Percentiles rank a stretch among this genome's conserved stretches.
Evolutionary conservation across 1,140 invertebrate genomes (phyloP).

Genomic region (Atta cephalotes): DNA sequence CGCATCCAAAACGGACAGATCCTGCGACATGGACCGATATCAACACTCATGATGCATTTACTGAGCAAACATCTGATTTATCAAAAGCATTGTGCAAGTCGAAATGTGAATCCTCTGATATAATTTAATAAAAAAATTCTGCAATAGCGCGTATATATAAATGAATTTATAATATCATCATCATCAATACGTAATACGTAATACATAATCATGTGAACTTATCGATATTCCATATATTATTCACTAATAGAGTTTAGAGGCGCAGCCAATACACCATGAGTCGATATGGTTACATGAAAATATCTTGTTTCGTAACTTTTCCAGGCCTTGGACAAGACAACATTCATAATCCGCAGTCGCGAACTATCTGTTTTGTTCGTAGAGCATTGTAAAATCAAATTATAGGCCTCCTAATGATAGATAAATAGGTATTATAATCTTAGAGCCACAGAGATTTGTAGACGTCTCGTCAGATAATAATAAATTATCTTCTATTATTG

Average conservation of each 20-base stretch:
- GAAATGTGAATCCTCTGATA: neutral
- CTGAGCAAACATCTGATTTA: neutral
- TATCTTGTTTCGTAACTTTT: slow-evolving; percentile 67
- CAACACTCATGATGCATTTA: slow-evolving; percentile 40
- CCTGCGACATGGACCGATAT: neutral
- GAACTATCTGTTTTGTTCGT: slow-evolving; percentile 54
- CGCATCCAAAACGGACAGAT: slow-evolving; percentile 32
- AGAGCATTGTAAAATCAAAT: slow-evolving; percentile 72
- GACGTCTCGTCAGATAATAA: slow-evolving; percentile 39
- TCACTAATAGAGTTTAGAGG: neutral
- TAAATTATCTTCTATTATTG: slow-evolving; percentile 5
- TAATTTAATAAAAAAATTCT: slow-evolving; percentile 29
- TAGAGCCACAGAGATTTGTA: slow-evolving; percentile 67
- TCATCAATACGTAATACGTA: neutral
- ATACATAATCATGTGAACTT: neutral
- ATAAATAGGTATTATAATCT: slow-evolving; percentile 73
- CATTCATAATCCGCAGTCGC: slow-evolving; percentile 42
- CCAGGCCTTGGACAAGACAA: slow-evolving; percentile 60
- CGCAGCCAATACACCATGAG: slow-evolving; percentile 64
- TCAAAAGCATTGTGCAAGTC: neutral
- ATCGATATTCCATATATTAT: slow-evolving; percentile 11
- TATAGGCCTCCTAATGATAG: slow-evolving; percentile 76
- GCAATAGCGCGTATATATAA: neutral
- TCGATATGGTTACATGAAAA: slow-evolving; percentile 69
- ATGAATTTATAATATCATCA: neutral